Evolutionary conservation across 2,888 invertebrate genomes (phyloP).

Genomic region (Taphrorychus bicolor): DNA sequence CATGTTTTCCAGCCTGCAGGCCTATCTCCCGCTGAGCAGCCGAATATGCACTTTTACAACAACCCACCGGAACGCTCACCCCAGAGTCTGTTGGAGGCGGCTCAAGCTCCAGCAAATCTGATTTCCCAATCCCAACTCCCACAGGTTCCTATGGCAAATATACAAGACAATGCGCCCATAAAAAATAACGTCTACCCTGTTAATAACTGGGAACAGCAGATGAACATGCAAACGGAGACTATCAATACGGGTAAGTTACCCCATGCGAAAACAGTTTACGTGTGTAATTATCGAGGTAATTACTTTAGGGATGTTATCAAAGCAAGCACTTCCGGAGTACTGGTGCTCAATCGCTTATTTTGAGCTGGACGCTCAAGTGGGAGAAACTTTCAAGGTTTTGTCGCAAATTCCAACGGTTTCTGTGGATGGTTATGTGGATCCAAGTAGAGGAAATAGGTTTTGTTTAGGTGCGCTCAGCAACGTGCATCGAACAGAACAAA

Average conservation of each 20-base stretch:
- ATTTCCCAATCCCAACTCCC: constrained; percentile 17
- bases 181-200: constrained; percentile 35
- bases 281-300: too few species aligned
- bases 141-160: constrained; percentile 12
- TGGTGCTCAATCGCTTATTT: constrained; percentile 99
- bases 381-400: constrained; percentile 87
- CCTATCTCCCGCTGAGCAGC: constrained; percentile 26
- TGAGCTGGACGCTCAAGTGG: constrained; percentile 96
- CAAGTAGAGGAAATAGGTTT: constrained; percentile 94
- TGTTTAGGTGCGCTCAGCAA: constrained; percentile 97
- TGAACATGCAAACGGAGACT: constrained; percentile 9
- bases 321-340: constrained; percentile 91
- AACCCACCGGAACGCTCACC: constrained; percentile 20
- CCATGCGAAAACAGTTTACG: too few species aligned
- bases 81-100: constrained; percentile 28
- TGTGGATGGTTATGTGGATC: constrained; percentile 91
- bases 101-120: constrained; percentile 13
- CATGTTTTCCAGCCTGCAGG: constrained; percentile 27
- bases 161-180: constrained; percentile 19
- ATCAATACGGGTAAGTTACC: constrained; percentile 10
- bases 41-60: constrained; percentile 31
- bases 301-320: constrained; percentile 65
- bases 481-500: constrained; percentile 95
- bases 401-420: constrained; percentile 91
- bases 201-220: constrained; percentile 35